Conservation (phyloP, 64 coral and sea anemone species). For the Cladopsammia gracilis region DNA sequence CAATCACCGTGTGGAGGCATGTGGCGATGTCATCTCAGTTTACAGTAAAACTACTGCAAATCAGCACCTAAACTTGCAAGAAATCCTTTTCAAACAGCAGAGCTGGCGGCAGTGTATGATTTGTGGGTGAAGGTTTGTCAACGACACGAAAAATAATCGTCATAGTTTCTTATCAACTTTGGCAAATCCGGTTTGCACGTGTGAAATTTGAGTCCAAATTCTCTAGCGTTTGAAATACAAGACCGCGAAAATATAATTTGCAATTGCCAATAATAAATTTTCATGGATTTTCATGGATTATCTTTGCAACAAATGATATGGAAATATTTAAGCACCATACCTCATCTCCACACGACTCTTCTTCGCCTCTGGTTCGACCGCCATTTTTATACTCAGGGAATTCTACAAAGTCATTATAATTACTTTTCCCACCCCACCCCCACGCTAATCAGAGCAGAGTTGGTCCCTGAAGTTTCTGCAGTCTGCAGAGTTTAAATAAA, state of each 20-base stretch:
- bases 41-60: constrained; percentile 24
- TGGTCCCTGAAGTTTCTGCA: not conserved
- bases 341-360: constrained; percentile 24
- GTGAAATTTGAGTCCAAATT: not conserved
- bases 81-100: not conserved
- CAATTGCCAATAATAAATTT: not conserved
- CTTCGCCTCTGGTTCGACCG: constrained; percentile 17
- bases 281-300: too few species aligned
- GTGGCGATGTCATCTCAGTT: not conserved
- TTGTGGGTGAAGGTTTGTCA: too few species aligned
- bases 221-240: not conserved
- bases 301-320: not conserved
- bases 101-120: too few species aligned
- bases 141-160: too few species aligned
- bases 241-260: not conserved
- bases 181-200: not conserved
- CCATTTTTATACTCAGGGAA: not conserved
- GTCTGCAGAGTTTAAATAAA: too few species aligned
- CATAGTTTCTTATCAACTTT: not conserved
- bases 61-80: too few species aligned
- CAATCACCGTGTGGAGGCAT: constrained; percentile 1
- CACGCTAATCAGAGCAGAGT: not conserved
- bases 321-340: not conserved
- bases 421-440: not conserved
- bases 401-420: not conserved